Evolutionary conservation across 2,797 vertebrate genomes (phyloP), one percentile per base, ranked within the genome.

Genomic region (Hippopotamyrus pictus): DNA sequence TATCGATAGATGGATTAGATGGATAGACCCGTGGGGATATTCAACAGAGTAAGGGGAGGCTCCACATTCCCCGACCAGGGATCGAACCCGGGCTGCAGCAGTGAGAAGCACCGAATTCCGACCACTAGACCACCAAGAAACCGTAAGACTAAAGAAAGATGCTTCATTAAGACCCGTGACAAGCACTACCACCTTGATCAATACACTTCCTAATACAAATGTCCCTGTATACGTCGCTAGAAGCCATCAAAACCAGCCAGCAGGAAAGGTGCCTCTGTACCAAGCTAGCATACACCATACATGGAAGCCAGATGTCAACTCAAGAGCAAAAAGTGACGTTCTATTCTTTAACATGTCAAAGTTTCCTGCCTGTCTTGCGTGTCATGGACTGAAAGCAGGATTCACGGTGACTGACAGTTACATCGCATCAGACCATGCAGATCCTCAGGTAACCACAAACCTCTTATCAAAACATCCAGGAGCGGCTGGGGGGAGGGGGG

Each of bases 391-490:
- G 41, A 82, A 82, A 44, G 76, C 17, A n/a, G 8, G 17, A 46
- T 82, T 82, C 76, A 82, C 37, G 46, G 76, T 82, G 76, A 82
- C 76, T 82, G 76, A 46, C 76, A 82, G 76, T 82, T 82, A 46
- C 76, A 82, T 82, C 41, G 8, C 29, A 82, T 82, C 37, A 82
- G 76, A n/a, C 76, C 41, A n/a, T 5, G 41, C 76, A 46, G 76
- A 44, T 82, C 41, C 37, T 8, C 76, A 82, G 76, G 76, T 82
- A 82, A 46, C 37, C 76, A 11, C 76, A 46, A 46, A 46, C 37
- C 37, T 82, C 76, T 44, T 82, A 82, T 82, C 76, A 46, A 82
- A 82, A 82, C 76, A 44, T 82, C 3, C 76, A 82, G 76, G 76
- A 82, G 14, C 7, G 7, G 76, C 2, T 19, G 0, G 76, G 76